Evolutionary conservation across 2,888 invertebrate genomes (phyloP).

Genomic region (Ornithoptera alexandrae): DNA sequence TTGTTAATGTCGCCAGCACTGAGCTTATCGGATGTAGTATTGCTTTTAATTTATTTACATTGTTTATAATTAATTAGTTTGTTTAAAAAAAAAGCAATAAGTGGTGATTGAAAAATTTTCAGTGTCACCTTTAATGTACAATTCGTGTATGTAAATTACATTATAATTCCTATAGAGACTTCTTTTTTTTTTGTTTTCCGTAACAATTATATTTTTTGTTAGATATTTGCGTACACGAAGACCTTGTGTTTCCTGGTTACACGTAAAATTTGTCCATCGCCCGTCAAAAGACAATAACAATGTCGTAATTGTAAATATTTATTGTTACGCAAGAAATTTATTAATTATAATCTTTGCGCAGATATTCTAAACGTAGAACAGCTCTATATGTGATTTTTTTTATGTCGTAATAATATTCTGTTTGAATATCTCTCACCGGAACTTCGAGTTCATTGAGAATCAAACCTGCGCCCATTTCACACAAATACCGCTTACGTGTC

Average conservation of each 20-base stretch:
- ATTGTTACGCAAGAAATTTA: background rate
- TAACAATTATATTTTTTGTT: constrained; percentile 3
- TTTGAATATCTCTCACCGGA: too few relatives aligned
- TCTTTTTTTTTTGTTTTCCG: background rate
- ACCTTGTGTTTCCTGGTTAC: background rate
- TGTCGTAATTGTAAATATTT: background rate
- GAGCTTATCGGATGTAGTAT: background rate
- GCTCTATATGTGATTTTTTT: too few relatives aligned
- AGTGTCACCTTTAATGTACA: constrained; percentile 12
- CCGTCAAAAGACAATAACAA: constrained; percentile 6
- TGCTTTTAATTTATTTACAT: background rate
- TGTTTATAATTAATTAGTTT: background rate
- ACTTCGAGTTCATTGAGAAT: too few relatives aligned
- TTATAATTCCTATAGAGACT: background rate
- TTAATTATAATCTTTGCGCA: background rate
- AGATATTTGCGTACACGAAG: constrained; percentile 4
- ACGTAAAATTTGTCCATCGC: background rate
- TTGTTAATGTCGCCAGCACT: background rate
- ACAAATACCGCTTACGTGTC: too few relatives aligned
- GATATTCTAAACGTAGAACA: background rate
- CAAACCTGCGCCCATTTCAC: too few relatives aligned
- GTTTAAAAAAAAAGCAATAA: background rate
- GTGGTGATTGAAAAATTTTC: constrained; percentile 6
- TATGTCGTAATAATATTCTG: too few relatives aligned
- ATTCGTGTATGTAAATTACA: background rate